Conservation (phyloP, 2,113 vertebrate species). For the Myanophis thanlyinensis region DNA sequence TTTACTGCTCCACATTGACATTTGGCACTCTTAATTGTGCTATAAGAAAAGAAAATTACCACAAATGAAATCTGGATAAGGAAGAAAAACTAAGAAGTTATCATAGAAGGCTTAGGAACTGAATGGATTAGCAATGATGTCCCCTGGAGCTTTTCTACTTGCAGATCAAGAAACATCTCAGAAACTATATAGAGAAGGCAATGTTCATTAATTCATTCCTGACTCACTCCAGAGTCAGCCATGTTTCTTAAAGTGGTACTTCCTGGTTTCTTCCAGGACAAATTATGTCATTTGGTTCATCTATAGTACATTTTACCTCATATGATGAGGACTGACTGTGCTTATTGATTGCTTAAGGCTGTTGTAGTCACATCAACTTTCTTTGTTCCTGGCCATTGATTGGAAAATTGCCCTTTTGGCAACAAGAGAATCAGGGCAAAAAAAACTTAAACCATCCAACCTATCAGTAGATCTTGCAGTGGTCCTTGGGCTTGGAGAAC, state of each 20-base stretch:
- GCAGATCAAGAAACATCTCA: neutral
- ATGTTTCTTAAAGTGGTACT: neutral
- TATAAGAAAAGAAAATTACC: neutral
- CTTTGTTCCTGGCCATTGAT: neutral
- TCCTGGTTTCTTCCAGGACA: neutral
- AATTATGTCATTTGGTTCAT: neutral
- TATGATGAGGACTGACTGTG: neutral
- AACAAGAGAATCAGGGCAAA: neutral
- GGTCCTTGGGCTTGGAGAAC: neutral
- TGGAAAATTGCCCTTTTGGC: neutral
- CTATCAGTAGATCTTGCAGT: neutral
- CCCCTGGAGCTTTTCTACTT: neutral
- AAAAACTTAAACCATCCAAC: neutral
- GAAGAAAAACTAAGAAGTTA: neutral
- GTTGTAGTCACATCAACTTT: neutral
- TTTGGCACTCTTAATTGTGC: neutral
- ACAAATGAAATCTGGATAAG: neutral
- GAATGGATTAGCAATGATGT: neutral
- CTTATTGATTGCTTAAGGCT: neutral
- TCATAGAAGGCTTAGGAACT: neutral
- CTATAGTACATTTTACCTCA: neutral
- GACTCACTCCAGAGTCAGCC: neutral
- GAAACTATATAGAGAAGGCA: neutral
- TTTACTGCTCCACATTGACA: neutral
- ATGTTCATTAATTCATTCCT: neutral